A percentile compares a stretch with the other conserved stretches of the same genome.
phyloP scores from a whole-genome alignment of 2,888 invertebrate genomes.

The Megaustenia siamemsis region DNA sequence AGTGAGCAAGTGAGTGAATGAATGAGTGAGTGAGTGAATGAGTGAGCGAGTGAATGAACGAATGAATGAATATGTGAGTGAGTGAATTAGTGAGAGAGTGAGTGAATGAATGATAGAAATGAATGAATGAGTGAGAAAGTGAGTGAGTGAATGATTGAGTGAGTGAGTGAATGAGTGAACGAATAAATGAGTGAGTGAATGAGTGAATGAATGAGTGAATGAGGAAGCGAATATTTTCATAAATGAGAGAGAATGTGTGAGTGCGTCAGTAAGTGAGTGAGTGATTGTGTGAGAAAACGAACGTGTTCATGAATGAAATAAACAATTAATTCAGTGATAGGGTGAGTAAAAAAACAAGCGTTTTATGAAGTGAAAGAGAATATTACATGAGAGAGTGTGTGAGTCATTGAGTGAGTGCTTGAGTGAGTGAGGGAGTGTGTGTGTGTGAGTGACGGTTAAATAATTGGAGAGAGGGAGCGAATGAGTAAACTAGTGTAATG shows the following conservation, averaged over 20 bases:
- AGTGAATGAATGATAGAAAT: too few relatives aligned
- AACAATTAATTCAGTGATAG: too few relatives aligned
- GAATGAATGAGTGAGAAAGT: conserved; percentile 2
- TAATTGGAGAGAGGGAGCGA: too few relatives aligned
- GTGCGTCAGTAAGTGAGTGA: background rate
- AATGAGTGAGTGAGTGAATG: background rate
- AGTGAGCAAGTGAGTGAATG: background rate
- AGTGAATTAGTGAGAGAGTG: background rate
- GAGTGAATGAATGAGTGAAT: conserved; percentile 10
- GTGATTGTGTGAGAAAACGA: too few relatives aligned
- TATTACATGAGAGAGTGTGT: too few relatives aligned
- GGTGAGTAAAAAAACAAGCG: too few relatives aligned
- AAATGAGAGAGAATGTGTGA: background rate
- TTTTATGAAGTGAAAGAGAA: too few relatives aligned
- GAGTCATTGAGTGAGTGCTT: too few relatives aligned
- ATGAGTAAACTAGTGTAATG: too few relatives aligned
- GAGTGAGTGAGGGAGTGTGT: too few relatives aligned
- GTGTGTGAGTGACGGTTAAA: too few relatives aligned
- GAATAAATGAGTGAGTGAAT: conserved; percentile 29
- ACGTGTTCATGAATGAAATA: too few relatives aligned
- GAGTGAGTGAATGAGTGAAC: conserved; percentile 33
- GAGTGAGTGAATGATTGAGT: conserved; percentile 34
- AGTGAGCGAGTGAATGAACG: background rate
- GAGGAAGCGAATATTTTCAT: background rate
- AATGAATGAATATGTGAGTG: conserved; percentile 10